Percentiles rank a stretch among this genome's conserved stretches.
Evolutionary conservation across 2,797 vertebrate species (phyloP).

Genomic region (Crax fasciolata): DNA sequence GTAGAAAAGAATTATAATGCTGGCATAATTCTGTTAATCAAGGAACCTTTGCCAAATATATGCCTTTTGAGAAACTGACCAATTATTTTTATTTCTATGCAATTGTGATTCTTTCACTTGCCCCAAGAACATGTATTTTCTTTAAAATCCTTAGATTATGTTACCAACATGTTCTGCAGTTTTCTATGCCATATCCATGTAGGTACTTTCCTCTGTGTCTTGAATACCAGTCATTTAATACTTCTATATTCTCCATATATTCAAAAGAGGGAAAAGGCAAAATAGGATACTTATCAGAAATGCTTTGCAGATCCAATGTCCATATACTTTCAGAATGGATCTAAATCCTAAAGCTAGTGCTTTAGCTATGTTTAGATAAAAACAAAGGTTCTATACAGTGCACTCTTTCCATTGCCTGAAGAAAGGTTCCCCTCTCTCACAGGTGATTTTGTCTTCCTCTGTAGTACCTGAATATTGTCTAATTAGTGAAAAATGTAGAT

Average conservation of each 20-base stretch:
- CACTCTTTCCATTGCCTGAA: not conserved
- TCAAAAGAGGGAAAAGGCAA: not conserved
- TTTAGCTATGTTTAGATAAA: not conserved
- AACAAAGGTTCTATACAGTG: not conserved
- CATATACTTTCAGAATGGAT: not conserved
- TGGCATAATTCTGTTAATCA: not conserved
- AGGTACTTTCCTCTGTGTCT: not conserved
- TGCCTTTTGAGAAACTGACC: not conserved
- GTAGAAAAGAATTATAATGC: not conserved
- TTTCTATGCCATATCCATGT: not conserved
- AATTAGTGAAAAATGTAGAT: not conserved
- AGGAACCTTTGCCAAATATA: not conserved
- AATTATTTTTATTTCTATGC: constrained; percentile 31
- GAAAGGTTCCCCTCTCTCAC: not conserved
- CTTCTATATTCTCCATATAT: not conserved
- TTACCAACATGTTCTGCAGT: not conserved
- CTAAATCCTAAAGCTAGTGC: not conserved
- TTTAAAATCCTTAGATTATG: not conserved
- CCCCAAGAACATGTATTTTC: not conserved
- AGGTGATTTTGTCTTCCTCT: not conserved
- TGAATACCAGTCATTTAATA: not conserved
- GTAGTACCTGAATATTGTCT: not conserved
- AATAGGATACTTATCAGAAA: not conserved
- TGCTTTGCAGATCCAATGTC: not conserved
- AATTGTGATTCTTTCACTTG: not conserved